A percentile compares a stretch with the other conserved stretches of the same genome.
Evolutionary conservation across 1,140 invertebrate species (phyloP).

Genomic region (Zaprionus tsacasi): DNA sequence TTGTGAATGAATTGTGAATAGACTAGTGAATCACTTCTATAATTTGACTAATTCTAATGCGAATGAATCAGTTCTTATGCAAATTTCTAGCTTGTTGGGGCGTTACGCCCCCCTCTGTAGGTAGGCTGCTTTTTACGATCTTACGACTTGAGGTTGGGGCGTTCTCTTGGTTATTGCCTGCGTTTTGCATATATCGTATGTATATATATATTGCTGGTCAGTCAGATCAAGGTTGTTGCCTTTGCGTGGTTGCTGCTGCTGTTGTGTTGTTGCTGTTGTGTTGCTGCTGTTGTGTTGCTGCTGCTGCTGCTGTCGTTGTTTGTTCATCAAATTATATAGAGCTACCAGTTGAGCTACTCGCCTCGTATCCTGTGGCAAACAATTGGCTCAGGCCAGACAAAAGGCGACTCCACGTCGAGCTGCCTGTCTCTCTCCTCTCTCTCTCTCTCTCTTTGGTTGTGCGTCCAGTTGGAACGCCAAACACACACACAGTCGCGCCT

Average conservation of each 20-base stretch:
- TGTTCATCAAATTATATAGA: conserved; percentile 81
- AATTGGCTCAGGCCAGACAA: conserved; percentile 33
- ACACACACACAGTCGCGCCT: conserved; percentile 69
- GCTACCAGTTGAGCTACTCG: conserved; percentile 53
- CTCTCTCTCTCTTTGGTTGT: conserved; percentile 35
- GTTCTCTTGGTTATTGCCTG: conserved; percentile 31
- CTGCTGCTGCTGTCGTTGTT: conserved; percentile 65
- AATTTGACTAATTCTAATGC: conserved; percentile 77
- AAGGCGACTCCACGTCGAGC: conserved; percentile 29
- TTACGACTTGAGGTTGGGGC: conserved; percentile 16
- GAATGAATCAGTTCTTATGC: conserved; percentile 73
- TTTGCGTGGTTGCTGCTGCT: neutral
- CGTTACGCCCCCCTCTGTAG: conserved; percentile 38
- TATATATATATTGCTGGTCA: conserved; percentile 6
- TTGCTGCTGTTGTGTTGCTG: conserved; percentile 35
- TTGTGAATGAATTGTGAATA: conserved; percentile 42
- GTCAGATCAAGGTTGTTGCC: conserved; percentile 44
- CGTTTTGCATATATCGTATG: conserved; percentile 39
- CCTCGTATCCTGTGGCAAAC: conserved; percentile 28
- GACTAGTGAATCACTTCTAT: conserved; percentile 61
- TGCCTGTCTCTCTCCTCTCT: conserved; percentile 29
- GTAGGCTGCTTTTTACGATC: conserved; percentile 54
- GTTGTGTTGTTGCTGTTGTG: conserved; percentile 47
- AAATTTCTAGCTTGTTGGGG: conserved; percentile 56
- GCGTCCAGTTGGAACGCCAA: conserved; percentile 77